phyloP scores from a whole-genome alignment of 1,140 invertebrate genomes.

The Laupala kohalensis region DNA sequence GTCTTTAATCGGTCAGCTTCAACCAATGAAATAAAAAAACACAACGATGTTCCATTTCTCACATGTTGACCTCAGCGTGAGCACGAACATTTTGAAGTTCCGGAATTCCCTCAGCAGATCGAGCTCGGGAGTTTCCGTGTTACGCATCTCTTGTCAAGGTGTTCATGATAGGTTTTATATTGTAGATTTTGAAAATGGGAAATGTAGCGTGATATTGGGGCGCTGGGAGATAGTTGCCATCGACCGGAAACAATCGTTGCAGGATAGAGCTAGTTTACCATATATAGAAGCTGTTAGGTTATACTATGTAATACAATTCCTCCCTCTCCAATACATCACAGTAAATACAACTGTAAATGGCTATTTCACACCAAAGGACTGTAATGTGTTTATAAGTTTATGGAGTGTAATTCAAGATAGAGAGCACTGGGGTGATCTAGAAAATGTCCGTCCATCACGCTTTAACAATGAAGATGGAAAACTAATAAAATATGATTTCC shows the following conservation, averaged over 20 bases:
- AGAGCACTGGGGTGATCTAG: constrained; percentile 15
- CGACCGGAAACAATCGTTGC: constrained; percentile 38
- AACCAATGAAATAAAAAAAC: no score
- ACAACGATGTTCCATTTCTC: no score
- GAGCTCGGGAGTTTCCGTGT: no score
- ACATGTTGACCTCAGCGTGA: no score
- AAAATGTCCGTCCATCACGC: constrained; percentile 14
- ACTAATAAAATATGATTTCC: constrained; percentile 7
- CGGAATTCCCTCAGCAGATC: no score
- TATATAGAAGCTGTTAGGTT: constrained; percentile 13
- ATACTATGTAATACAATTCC: constrained; percentile 14
- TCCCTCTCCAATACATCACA: constrained; percentile 13
- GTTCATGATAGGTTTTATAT: no score
- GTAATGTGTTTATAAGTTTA: constrained; percentile 5
- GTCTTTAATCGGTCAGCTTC: no score
- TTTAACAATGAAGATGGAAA: constrained; percentile 12
- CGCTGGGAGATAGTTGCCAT: no score
- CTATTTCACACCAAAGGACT: constrained; percentile 15
- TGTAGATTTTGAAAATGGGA: no score
- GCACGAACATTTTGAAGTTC: no score
- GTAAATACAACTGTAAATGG: constrained; percentile 13
- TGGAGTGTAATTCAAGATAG: constrained; percentile 12
- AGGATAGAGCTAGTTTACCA: constrained; percentile 34
- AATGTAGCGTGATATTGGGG: no score
- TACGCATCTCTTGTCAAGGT: no score